Base-by-base conservation (phyloP, 2,888 invertebrate species). In the Reticulitermes lucifugus region DNA sequence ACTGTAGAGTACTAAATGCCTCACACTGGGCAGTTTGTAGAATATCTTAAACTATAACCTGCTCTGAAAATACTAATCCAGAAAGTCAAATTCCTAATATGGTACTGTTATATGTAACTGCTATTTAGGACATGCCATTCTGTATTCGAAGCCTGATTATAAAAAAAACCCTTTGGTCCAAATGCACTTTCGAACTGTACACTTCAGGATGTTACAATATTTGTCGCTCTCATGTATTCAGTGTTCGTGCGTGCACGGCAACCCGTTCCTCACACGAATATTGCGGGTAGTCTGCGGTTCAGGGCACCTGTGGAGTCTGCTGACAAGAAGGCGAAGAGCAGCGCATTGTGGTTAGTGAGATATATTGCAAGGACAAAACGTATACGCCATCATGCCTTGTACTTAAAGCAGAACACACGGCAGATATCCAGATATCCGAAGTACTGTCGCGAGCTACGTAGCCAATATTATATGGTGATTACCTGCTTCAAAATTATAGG, bases 231-330 rank as follows among this genome's bases (percentile, higher is more conserved):
- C 73, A 41, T 73, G 6, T 73, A 73, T 41, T 73, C 41, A 73
- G 21, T 41, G 21, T 41, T 21, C 73, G 73, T 73, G 73, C 73
- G 12, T 73, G 18, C 41, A 18, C 14, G 73, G 21, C 73, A 73
- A 41, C 73, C 41, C 73, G 41, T 73, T 41, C 35, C 41, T 73
- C 73, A 73, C 73, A n/a, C 35, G 71, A 71, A n/a, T 71, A 35
- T 71, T 71, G 71, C 71, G 71, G 71, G 71, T 71, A 9, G 71
- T 18, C 71, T 12, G 65, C 14, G 65, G 25, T 65, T 25, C 25
- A 65, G 65, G 65, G 65, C 25, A 65, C 65, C 65, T 25, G 65
- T 65, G 25, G 65, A n/a, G 65, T n/a, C 65, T n/a, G 65, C 65
- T 65, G 65, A 65, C 65, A 25, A 65, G n/a, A n/a, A n/a, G 0